Evolutionary conservation across 92 coral and sea anemone species (phyloP), one percentile per base, ranked within the genome.

Genomic region (Parazoanthus atlanticus): DNA sequence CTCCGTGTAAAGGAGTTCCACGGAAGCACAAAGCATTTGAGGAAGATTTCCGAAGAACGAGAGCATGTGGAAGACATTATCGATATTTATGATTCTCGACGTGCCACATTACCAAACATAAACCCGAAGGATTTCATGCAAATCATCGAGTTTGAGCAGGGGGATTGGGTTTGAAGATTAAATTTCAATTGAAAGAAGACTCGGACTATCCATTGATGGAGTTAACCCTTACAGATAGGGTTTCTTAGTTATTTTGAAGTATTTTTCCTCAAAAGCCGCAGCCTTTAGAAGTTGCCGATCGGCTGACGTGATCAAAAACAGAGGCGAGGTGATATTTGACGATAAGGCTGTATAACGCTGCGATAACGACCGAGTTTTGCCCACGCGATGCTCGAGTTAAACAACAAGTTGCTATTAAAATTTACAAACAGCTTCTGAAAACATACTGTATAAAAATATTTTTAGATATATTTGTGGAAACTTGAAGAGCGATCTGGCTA

Each of bases 41-140:
- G 56, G 34, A 80, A 80, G 31, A 80, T 54, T 9, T 80, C 84
- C 9, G 84, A 80, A 80, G 84, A 80, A 31, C 19, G 69, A 32
- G 71, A 80, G 3, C 70, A 29, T 13, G 84, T 80, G n/a, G 40
- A 80, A 6, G 43, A 54, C 11, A 52, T 54, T 5, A 80, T 80
- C 13, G 84, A 80, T 54, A 21, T 80, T 16, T 58, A 80, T 25
- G 46, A 23, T 11, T 56, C 84, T 4, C 38, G 47, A 56, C 70
- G 72, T 8, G 23, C 71, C 15, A 80, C 70, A 17, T 8, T 52
- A 1, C 84, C 84, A 38, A 54, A 31, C 8, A 46, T 79, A 26
- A 79, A 49, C 71, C 72, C 84, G n/a, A 80, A 80, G 40, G 84
- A 80, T 32, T 54, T 80, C 17, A 52, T 21, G 70, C 13, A 32